Percentiles rank a stretch among this genome's conserved stretches.
Conservation (phyloP, 2,797 vertebrate species). For the Calcarius lapponicus region DNA sequence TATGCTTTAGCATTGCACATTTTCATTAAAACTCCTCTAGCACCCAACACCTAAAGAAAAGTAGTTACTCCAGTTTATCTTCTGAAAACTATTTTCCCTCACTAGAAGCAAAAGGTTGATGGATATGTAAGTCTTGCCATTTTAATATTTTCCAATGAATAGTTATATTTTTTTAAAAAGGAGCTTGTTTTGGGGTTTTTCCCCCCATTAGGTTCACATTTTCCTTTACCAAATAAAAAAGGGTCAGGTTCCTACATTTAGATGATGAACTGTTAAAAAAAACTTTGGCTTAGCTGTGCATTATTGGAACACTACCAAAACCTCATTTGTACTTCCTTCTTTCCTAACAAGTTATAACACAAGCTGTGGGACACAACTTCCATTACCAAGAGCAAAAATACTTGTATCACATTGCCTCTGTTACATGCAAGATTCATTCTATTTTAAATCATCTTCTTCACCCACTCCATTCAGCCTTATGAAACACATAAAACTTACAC, state of each 20-base stretch:
- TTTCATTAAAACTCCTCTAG: background rate
- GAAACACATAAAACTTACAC: background rate
- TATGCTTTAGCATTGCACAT: background rate
- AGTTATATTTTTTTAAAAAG: background rate
- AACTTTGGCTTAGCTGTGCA: background rate
- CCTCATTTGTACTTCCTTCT: background rate
- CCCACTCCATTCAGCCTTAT: background rate
- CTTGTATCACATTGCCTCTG: background rate
- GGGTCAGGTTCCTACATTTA: background rate
- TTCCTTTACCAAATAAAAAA: constrained; percentile 11
- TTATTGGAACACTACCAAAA: constrained; percentile 22
- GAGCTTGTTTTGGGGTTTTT: background rate
- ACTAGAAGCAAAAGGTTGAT: background rate
- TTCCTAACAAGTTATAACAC: background rate
- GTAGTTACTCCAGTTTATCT: background rate
- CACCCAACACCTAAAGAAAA: background rate
- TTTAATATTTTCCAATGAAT: background rate
- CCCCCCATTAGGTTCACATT: background rate
- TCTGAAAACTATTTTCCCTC: background rate
- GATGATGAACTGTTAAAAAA: constrained; percentile 1
- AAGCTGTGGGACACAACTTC: background rate
- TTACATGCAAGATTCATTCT: background rate
- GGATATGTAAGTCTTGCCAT: background rate
- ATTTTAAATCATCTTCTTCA: background rate
- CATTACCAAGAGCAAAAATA: constrained; percentile 6